Percentiles rank a stretch among this genome's conserved stretches.
Conservation (phyloP, 2,797 vertebrate species). For the Micromesistius poutassou region DNA sequence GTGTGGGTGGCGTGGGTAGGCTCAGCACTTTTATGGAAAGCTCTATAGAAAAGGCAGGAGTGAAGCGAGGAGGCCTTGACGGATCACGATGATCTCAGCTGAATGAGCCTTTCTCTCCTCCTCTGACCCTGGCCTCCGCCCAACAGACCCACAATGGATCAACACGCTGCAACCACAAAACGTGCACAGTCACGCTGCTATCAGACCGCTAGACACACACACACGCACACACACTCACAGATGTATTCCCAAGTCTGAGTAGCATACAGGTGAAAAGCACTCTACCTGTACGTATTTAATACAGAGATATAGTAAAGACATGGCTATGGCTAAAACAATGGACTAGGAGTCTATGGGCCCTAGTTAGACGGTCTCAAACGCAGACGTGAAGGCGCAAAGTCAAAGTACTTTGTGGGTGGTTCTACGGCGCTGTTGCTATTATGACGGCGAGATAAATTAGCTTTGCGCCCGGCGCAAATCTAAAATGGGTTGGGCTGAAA, state of each 20-base stretch:
- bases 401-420: no score
- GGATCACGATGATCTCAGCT: slow-evolving; percentile 59
- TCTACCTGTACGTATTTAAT: background rate
- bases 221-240: background rate
- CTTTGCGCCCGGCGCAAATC: no score
- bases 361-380: no score
- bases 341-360: background rate
- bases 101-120: slow-evolving; percentile 64
- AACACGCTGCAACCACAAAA: slow-evolving; percentile 9
- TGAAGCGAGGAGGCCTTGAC: slow-evolving; percentile 65
- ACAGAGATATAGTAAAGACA: background rate
- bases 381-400: no score
- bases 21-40: slow-evolving; percentile 64
- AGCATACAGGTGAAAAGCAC: background rate
- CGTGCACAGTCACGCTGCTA: slow-evolving; percentile 23
- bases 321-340: background rate
- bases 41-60: slow-evolving; percentile 62
- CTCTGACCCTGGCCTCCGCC: slow-evolving; percentile 53
- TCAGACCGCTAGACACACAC: background rate
- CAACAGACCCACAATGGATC: slow-evolving; percentile 1
- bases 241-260: background rate
- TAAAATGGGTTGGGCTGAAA: no score
- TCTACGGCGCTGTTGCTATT: no score
- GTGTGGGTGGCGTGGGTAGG: slow-evolving; percentile 40
- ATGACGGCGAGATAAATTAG: no score